Evolutionary conservation across 2,113 vertebrate genomes (phyloP).

Genomic region (Desmodus rotundus): DNA sequence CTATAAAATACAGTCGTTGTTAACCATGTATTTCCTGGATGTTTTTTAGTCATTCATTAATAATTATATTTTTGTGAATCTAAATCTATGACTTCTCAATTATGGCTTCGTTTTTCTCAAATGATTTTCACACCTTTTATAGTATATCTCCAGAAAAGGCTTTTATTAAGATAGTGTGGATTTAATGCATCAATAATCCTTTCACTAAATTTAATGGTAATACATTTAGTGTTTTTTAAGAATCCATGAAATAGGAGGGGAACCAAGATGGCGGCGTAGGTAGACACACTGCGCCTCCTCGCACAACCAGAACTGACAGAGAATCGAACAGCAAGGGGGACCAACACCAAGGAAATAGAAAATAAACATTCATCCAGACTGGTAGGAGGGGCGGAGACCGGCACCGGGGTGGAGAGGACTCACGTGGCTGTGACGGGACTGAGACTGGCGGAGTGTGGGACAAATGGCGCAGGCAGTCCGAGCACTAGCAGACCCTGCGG

Average conservation of each 20-base stretch:
- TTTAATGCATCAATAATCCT: background rate
- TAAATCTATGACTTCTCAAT: background rate
- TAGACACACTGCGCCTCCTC: too few relatives aligned
- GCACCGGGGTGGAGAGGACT: too few relatives aligned
- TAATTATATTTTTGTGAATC: constrained; percentile 7
- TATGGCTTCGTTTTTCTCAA: background rate
- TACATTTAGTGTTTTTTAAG: background rate
- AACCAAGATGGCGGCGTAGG: too few relatives aligned
- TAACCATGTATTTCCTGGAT: background rate
- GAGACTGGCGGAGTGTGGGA: too few relatives aligned
- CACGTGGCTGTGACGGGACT: too few relatives aligned
- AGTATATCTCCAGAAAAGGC: background rate
- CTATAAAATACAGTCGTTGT: background rate
- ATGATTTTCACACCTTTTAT: background rate
- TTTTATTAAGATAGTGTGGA: background rate
- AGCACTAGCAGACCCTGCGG: too few relatives aligned
- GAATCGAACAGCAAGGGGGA: too few relatives aligned
- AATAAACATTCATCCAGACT: too few relatives aligned
- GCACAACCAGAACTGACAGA: too few relatives aligned
- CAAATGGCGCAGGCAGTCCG: too few relatives aligned
- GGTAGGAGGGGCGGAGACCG: too few relatives aligned
- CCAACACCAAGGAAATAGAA: too few relatives aligned
- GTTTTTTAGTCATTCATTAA: background rate
- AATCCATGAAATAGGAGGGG: background rate
- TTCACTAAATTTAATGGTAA: background rate